phyloP scores from a whole-genome alignment of 2,888 invertebrate species.

The Drosophila pseudotakahashii region DNA sequence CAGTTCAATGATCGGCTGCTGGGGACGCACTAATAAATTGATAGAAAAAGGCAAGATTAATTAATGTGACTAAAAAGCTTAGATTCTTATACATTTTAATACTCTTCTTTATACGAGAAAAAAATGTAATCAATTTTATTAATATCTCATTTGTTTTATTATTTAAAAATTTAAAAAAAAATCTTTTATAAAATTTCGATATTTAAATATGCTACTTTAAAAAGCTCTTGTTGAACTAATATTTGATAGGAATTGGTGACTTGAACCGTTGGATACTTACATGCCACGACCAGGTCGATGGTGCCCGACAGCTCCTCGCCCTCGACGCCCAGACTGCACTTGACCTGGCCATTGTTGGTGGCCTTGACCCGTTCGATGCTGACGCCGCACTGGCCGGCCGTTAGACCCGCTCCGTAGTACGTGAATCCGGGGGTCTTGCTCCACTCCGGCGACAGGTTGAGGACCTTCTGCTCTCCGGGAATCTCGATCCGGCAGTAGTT shows the following conservation, averaged over 20 bases:
- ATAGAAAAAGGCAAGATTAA: too few species aligned
- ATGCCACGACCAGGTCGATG: slow-evolving; percentile 89
- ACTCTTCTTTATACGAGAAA: too few species aligned
- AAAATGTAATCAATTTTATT: too few species aligned
- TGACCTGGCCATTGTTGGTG: slow-evolving; percentile 89
- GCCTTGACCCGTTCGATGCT: slow-evolving; percentile 87
- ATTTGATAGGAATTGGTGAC: too few species aligned
- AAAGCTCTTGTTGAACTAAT: too few species aligned
- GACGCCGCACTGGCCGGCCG: slow-evolving; percentile 90
- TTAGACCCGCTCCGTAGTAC: slow-evolving; percentile 86
- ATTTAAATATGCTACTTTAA: too few species aligned
- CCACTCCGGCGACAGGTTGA: slow-evolving; percentile 85
- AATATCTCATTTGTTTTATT: too few species aligned
- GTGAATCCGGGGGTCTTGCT: slow-evolving; percentile 85
- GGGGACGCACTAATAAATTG: slow-evolving; percentile 79
- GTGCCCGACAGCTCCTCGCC: slow-evolving; percentile 87
- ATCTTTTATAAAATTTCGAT: too few species aligned
- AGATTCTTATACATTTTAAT: background rate
- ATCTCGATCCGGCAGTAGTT: slow-evolving; percentile 85
- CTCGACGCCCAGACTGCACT: slow-evolving; percentile 87
- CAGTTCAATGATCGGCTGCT: slow-evolving; percentile 81
- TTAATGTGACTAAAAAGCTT: background rate
- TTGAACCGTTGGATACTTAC: slow-evolving; percentile 85
- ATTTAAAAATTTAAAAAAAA: too few species aligned
- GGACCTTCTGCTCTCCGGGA: slow-evolving; percentile 84